These are phyloP conservation scores for Epinotia bilunana DNA, from an alignment of 2,888 invertebrate species.

Conservation along the genomic window DNA sequence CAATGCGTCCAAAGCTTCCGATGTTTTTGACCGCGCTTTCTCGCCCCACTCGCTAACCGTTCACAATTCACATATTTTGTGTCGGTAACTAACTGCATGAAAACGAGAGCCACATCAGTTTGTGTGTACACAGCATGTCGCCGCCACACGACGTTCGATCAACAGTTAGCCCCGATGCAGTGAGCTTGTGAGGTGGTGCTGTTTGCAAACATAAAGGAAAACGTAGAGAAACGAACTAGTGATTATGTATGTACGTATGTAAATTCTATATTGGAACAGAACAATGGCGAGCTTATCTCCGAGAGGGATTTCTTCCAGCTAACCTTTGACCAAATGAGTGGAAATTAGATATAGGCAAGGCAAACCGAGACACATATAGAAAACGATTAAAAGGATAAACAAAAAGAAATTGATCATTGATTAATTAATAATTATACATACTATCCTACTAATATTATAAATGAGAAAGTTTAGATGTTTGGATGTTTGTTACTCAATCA, in stretches of 20 bases:
- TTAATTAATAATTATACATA: no score
- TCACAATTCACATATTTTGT: not conserved
- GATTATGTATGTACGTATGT: not conserved
- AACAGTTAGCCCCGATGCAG: slow-evolving; percentile 5
- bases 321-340: no score
- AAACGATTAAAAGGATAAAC: no score
- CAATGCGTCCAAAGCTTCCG: not conserved
- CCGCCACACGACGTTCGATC: slow-evolving; percentile 14
- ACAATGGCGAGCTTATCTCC: no score
- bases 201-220: not conserved
- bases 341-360: no score
- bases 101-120: slow-evolving; percentile 10
- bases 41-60: not conserved
- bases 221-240: not conserved
- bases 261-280: no score
- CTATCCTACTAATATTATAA: no score
- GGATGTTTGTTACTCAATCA: no score
- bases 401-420: no score
- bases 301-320: no score
- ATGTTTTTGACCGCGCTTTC: not conserved
- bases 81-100: slow-evolving; percentile 1
- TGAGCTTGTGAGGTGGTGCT: not conserved
- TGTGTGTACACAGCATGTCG: slow-evolving; percentile 10
- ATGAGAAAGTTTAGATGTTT: no score
- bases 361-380: no score